phyloP scores from a whole-genome alignment of 2,113 vertebrate species.

The Erpornis zantholeuca region DNA sequence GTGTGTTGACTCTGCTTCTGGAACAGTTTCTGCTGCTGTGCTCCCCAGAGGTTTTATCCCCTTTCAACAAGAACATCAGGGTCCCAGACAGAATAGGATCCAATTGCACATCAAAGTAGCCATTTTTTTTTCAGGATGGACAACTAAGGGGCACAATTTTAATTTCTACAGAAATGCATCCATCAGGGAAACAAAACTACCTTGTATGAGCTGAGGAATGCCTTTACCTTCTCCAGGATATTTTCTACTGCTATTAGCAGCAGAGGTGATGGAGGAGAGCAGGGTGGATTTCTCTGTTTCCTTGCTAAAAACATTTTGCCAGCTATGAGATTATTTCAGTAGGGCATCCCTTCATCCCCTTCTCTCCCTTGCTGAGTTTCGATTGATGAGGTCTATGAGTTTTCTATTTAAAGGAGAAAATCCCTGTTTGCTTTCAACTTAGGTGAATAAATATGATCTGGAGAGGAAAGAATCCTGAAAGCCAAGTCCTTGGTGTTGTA shows the following conservation, averaged over 20 bases:
- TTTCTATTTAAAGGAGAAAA: conserved; percentile 45
- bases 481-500: neutral
- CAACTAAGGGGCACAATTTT: conserved; percentile 41
- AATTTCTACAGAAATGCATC: conserved; percentile 45
- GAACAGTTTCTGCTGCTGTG: neutral
- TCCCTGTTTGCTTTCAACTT: neutral
- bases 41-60: neutral
- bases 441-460: neutral
- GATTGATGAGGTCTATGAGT: neutral
- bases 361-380: neutral
- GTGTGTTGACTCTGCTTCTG: conserved; percentile 5
- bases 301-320: neutral
- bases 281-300: neutral
- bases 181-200: conserved; percentile 22
- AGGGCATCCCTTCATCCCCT: neutral
- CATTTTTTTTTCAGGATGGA: neutral
- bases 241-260: neutral
- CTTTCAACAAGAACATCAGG: neutral
- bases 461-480: neutral
- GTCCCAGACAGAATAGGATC: conserved; percentile 39
- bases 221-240: conserved; percentile 19
- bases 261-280: neutral
- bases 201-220: conserved; percentile 11
- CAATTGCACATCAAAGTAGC: conserved; percentile 53
- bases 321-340: neutral